Evolutionary conservation across 2,888 invertebrate species (phyloP).

Genomic region (Mythimna pallens): DNA sequence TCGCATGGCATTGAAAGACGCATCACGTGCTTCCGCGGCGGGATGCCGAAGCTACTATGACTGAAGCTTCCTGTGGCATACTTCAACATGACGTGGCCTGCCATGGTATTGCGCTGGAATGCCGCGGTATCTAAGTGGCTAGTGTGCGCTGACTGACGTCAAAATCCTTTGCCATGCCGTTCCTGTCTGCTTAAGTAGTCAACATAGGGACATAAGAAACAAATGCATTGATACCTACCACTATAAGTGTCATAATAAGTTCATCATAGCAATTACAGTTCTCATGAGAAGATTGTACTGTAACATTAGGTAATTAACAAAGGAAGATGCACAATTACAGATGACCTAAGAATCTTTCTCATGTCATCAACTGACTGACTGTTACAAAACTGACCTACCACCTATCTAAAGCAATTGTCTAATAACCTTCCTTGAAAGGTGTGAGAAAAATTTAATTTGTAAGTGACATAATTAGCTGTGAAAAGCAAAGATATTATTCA

Average conservation of each 20-base stretch:
- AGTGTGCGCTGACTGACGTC: no score
- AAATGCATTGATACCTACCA: background rate
- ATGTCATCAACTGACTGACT: conserved; percentile 24
- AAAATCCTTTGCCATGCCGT: no score
- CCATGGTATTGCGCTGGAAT: no score
- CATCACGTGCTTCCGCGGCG: no score
- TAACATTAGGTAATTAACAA: conserved; percentile 12
- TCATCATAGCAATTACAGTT: conserved; percentile 17
- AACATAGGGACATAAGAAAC: no score
- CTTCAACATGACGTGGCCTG: no score
- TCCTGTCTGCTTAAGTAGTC: no score
- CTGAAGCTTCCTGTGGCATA: no score
- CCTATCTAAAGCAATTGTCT: conserved; percentile 20
- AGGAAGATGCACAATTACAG: conserved; percentile 31
- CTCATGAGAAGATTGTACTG: conserved; percentile 32
- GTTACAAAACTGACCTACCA: conserved; percentile 41
- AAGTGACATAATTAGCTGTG: conserved; percentile 29
- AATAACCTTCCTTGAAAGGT: conserved; percentile 16
- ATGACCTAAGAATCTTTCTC: conserved; percentile 38
- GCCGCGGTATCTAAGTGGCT: no score
- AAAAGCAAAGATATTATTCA: conserved; percentile 15
- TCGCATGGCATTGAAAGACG: no score
- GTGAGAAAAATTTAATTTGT: conserved; percentile 34
- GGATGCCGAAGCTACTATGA: no score
- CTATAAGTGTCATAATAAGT: background rate